Evolutionary conservation across 2,797 vertebrate species (phyloP), one percentile per base, ranked within the genome.

Genomic region (Sebastiscus tertius): DNA sequence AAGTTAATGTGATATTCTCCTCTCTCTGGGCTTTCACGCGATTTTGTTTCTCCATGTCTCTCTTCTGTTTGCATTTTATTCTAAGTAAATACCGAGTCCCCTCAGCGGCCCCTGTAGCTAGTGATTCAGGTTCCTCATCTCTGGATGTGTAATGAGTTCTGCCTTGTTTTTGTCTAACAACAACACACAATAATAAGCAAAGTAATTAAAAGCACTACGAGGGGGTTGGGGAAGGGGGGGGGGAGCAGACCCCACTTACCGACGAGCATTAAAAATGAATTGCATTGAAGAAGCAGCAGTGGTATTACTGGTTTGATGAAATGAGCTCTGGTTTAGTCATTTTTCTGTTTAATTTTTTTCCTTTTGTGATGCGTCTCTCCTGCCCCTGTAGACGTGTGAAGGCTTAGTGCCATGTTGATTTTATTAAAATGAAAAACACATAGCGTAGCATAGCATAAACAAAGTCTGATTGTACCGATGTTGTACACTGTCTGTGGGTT

Each of bases 111-210:
- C 94, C 91, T 87, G 86, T 86, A 93, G 94, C 92, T 89, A 94
- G 82, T 89, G 87, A 91, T 94, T 94, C 87, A 88, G 88, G 86
- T 91, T 95, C 93, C 93, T 94, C 93, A 93, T 95, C 93, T 95
- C 84, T 88, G 88, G 89, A 88, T 93, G 88, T 91, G 82, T 96
- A 95, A 96, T 95, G 94, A 96, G 93, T 95, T 96, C 93, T 95
- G 90, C 92, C 92, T 92, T 95, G 92, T 96, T 95, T 95, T 92
- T 92, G 84, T 94, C 87, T 83, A 88, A 93, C 93, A 92, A 93
- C 93, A 92, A 89, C 91, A 89, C 83, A 86, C 80, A 93, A 92
- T 95, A 94, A 95, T 94, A 94, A 94, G 91, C 91, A 94, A 94
- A 93, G 93, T 95, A 96, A 96, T 96, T 96, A 96, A 95, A 95